Evolutionary conservation across 2,113 vertebrate species (phyloP).

Genomic region (Numida meleagris): DNA sequence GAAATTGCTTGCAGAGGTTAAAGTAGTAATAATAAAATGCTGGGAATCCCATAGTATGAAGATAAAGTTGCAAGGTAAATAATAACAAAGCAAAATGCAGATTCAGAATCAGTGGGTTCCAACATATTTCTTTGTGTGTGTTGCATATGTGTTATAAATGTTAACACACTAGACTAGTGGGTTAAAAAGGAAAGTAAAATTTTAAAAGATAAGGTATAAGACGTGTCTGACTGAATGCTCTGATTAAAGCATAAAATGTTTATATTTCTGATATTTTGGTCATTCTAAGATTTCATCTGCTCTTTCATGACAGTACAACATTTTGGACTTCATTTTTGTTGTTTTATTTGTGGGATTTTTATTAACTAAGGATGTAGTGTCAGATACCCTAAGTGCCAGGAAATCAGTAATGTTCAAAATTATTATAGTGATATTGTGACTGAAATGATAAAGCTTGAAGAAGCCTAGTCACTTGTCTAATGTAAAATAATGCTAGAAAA

Average conservation of each 20-base stretch:
- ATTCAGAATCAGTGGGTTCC: neutral
- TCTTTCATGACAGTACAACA: neutral
- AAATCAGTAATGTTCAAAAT: neutral
- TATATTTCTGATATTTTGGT: neutral
- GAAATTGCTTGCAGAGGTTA: neutral
- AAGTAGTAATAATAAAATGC: neutral
- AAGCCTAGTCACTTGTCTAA: neutral
- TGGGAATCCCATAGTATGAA: neutral
- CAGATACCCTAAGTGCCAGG: neutral
- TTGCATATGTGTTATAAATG: neutral
- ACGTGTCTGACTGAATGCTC: neutral
- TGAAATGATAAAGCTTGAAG: neutral
- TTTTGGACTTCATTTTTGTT: neutral
- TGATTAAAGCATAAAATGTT: neutral
- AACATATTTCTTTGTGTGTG: neutral
- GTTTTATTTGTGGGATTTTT: neutral
- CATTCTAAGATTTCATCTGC: neutral
- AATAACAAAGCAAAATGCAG: neutral
- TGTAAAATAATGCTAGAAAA: neutral
- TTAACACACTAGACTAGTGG: neutral
- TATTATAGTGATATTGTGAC: neutral
- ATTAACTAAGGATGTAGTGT: neutral
- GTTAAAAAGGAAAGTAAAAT: neutral
- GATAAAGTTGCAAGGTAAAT: neutral
- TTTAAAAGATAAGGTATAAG: neutral